Percentiles rank a stretch among this genome's conserved stretches.
Conservation (phyloP, 2,888 invertebrate genomes). For the Limenitis camilla region DNA sequence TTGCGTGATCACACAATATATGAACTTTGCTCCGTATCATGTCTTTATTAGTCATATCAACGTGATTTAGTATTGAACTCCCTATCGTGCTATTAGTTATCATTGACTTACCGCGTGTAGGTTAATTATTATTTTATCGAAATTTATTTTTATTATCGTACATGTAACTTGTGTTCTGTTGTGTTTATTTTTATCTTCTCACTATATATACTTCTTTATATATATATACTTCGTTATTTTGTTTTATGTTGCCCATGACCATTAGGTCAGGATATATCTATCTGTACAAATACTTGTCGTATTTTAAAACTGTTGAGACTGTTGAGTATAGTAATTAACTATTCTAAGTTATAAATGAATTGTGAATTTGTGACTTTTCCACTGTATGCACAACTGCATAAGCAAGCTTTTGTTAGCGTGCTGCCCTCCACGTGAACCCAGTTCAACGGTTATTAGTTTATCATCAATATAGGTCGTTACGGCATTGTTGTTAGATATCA, state of each 20-base stretch:
- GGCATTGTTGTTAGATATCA: slow-evolving; percentile 40
- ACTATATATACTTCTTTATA: too few relatives aligned
- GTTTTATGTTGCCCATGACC: too few relatives aligned
- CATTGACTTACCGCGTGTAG: background rate
- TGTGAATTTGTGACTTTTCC: background rate
- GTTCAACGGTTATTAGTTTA: slow-evolving; percentile 33
- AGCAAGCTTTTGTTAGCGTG: slow-evolving; percentile 1
- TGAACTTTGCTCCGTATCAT: slow-evolving; percentile 11
- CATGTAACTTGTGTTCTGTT: too few relatives aligned
- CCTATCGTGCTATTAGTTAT: background rate
- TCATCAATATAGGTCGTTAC: slow-evolving; percentile 54
- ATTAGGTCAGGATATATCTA: too few relatives aligned
- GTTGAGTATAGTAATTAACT: too few relatives aligned
- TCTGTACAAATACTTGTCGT: too few relatives aligned
- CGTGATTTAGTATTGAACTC: slow-evolving; percentile 6
- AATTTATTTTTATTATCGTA: too few relatives aligned
- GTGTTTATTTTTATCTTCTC: too few relatives aligned
- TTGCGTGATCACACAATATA: slow-evolving; percentile 9
- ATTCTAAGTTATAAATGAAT: too few relatives aligned
- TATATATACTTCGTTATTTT: too few relatives aligned
- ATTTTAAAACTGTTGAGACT: too few relatives aligned
- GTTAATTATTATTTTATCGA: too few relatives aligned
- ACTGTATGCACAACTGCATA: slow-evolving; percentile 5
- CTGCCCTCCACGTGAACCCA: slow-evolving; percentile 26
- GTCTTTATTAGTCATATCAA: slow-evolving; percentile 6